Conservation (phyloP, 1,140 invertebrate species). For the Drosophila gunungcola region DNA sequence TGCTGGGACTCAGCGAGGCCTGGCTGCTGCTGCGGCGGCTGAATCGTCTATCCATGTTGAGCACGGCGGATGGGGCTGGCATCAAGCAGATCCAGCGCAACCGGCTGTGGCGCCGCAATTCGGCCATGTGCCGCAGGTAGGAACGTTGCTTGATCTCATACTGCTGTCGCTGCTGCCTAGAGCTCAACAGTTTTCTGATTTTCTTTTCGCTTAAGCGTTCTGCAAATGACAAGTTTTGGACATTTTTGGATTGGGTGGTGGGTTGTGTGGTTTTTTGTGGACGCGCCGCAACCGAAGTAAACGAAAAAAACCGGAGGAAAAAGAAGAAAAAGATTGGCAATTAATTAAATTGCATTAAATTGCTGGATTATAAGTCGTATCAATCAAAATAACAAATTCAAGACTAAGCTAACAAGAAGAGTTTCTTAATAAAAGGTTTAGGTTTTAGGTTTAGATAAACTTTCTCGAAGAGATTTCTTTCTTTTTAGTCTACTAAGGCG, state of each 20-base stretch:
- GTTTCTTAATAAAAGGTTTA: conserved; percentile 11
- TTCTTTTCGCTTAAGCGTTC: conserved; percentile 80
- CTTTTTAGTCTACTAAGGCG: conserved; percentile 47
- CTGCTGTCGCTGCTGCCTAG: conserved; percentile 61
- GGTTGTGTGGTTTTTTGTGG: conserved; percentile 43
- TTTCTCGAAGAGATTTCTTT: neutral
- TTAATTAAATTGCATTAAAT: conserved; percentile 84
- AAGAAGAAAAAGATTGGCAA: conserved; percentile 79
- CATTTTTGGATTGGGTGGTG: conserved; percentile 37
- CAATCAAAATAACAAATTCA: conserved; percentile 48
- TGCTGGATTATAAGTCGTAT: conserved; percentile 73
- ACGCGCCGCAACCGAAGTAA: conserved; percentile 62
- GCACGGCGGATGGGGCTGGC: neutral
- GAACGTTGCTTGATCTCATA: conserved; percentile 59
- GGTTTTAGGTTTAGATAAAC: neutral
- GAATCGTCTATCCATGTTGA: conserved; percentile 4
- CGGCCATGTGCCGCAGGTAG: conserved; percentile 18
- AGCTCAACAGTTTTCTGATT: conserved; percentile 67
- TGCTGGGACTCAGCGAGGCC: conserved; percentile 48
- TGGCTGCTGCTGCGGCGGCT: conserved; percentile 52
- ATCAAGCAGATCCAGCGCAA: conserved; percentile 5
- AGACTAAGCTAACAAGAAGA: conserved; percentile 32
- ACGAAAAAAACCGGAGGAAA: conserved; percentile 64
- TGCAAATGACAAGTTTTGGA: conserved; percentile 73
- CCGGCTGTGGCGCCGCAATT: conserved; percentile 11